A percentile compares a stretch with the other conserved stretches of the same genome.
phyloP scores from a whole-genome alignment of 2,113 vertebrate species.

The Rana temporaria region DNA sequence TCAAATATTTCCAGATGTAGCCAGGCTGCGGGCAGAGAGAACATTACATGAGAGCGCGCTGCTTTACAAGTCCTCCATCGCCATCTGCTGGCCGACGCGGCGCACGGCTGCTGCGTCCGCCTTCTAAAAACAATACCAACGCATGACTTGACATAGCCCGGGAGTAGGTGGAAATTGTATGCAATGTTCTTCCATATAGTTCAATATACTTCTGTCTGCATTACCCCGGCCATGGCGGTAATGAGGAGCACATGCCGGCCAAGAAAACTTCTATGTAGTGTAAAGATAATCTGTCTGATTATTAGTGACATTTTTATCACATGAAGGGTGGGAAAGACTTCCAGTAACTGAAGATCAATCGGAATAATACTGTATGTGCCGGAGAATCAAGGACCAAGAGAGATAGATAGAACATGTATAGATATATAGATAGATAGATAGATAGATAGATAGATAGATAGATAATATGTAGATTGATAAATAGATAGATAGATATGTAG shows the following conservation, averaged over 20 bases:
- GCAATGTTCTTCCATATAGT: conserved; percentile 14
- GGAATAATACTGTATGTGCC: background rate
- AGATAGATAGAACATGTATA: background rate
- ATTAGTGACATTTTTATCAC: background rate
- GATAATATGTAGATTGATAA: background rate
- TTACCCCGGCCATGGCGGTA: background rate
- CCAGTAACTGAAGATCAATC: background rate
- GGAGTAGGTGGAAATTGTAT: conserved; percentile 39
- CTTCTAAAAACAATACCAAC: background rate
- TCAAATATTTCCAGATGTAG: conserved; percentile 99
- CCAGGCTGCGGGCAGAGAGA: conserved; percentile 70
- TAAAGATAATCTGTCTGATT: background rate
- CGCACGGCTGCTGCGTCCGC: background rate
- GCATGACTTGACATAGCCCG: conserved; percentile 1
- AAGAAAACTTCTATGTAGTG: conserved; percentile 2
- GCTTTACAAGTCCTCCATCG: conserved; percentile 71
- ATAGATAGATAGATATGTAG: background rate
- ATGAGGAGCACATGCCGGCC: conserved; percentile 18
- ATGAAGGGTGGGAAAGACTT: background rate
- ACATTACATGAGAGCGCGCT: conserved; percentile 35
- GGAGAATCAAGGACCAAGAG: background rate
- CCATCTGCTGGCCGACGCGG: conserved; percentile 82
- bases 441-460: background rate
- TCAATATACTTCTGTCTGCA: conserved; percentile 6
- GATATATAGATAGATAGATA: background rate